phyloP scores from a whole-genome alignment of 2,797 vertebrate genomes.

The Channallabes apus region DNA sequence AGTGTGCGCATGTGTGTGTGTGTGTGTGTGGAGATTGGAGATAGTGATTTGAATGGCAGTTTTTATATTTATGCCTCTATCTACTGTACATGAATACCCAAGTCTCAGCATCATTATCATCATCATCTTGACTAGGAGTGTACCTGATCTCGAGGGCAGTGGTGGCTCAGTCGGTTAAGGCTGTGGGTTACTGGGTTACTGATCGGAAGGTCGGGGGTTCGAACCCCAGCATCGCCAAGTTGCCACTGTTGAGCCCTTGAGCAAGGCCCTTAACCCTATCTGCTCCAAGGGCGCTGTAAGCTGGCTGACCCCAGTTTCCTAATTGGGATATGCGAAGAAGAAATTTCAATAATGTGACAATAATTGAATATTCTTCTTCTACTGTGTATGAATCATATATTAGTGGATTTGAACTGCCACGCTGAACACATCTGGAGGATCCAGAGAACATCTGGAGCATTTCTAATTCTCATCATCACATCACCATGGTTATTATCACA shows the following conservation, averaged over 20 bases:
- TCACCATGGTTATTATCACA: background rate
- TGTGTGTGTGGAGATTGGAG: conserved; percentile 20
- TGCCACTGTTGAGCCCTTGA: too few species aligned
- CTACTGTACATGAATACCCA: background rate
- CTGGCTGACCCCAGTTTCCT: too few species aligned
- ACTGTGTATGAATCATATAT: conserved; percentile 1
- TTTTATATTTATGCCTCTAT: conserved; percentile 1
- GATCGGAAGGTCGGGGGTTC: too few species aligned
- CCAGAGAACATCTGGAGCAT: background rate
- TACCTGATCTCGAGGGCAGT: background rate
- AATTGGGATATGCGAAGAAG: too few species aligned
- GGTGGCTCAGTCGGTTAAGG: too few species aligned
- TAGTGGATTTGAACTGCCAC: background rate
- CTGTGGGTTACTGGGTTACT: too few species aligned
- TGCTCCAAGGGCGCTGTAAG: too few species aligned
- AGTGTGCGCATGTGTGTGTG: conserved; percentile 27
- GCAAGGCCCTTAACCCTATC: too few species aligned
- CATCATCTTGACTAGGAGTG: background rate
- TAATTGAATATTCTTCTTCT: too few species aligned
- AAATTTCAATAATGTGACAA: too few species aligned
- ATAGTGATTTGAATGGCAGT: background rate
- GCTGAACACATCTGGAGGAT: background rate
- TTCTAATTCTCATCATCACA: background rate
- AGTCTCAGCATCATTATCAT: background rate
- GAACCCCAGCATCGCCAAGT: too few species aligned